Conservation (phyloP, 2,888 invertebrate species). For the Eupithecia subfuscata region DNA sequence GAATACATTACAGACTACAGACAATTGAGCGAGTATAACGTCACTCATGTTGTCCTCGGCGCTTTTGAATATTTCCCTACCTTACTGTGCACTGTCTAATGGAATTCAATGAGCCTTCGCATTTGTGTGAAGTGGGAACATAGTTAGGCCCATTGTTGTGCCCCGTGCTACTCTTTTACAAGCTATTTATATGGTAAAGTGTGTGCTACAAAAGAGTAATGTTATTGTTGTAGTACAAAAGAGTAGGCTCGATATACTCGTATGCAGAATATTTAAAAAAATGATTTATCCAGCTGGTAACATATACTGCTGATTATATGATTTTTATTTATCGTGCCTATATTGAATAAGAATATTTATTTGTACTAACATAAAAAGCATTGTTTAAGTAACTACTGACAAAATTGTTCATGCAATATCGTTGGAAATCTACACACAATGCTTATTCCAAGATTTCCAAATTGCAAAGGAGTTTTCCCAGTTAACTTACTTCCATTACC, state of each 20-base stretch:
- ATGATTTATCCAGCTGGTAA: too few species aligned
- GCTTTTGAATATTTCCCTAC: slow-evolving; percentile 40
- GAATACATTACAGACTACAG: slow-evolving; percentile 70
- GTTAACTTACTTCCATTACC: neutral
- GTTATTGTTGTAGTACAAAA: neutral
- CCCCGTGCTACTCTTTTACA: slow-evolving; percentile 20
- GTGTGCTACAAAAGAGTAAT: neutral
- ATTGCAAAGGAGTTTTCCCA: neutral
- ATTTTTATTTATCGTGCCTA: too few species aligned
- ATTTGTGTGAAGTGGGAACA: slow-evolving; percentile 21
- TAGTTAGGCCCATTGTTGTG: slow-evolving; percentile 5
- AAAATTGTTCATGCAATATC: too few species aligned
- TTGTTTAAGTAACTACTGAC: too few species aligned
- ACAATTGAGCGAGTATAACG: slow-evolving; percentile 60
- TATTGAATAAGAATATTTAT: neutral
- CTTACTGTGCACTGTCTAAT: slow-evolving; percentile 30
- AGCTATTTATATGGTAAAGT: neutral
- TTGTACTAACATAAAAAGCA: too few species aligned
- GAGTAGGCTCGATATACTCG: neutral
- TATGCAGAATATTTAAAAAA: neutral
- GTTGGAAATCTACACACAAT: neutral
- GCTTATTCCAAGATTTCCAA: neutral
- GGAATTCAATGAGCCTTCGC: slow-evolving; percentile 20
- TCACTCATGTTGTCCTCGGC: slow-evolving; percentile 48
- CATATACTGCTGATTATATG: too few species aligned